phyloP scores from a whole-genome alignment of 2,113 vertebrate genomes.

The Anthoscopus minutus region DNA sequence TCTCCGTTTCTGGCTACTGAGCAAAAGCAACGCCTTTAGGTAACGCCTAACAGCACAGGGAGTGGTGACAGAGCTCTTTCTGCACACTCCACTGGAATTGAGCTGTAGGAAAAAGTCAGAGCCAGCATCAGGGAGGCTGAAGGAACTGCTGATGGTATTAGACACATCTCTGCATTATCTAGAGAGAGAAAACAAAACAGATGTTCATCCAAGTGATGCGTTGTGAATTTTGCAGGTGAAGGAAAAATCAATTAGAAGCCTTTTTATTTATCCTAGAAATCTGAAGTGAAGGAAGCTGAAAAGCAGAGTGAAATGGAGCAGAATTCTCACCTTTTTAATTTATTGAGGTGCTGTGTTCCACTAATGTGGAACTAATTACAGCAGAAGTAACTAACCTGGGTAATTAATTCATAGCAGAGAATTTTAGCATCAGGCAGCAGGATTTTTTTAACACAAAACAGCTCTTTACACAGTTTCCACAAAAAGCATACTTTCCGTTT shows the following conservation, averaged over 20 bases:
- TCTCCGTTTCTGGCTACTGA: not conserved
- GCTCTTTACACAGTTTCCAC: not conserved
- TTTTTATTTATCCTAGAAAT: not conserved
- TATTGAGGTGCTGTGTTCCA: not conserved
- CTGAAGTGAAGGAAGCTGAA: not conserved
- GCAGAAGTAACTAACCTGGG: not conserved
- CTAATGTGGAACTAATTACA: slow-evolving; percentile 19
- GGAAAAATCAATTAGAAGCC: not conserved
- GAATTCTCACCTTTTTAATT: slow-evolving; percentile 4
- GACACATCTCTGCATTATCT: not conserved
- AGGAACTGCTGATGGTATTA: not conserved
- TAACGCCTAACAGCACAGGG: not conserved
- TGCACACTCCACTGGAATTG: not conserved
- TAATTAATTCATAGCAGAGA: not conserved
- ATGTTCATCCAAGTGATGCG: not conserved
- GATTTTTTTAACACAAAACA: not conserved
- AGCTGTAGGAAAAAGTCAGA: not conserved
- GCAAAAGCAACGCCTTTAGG: not conserved
- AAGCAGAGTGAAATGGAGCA: not conserved
- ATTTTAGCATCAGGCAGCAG: not conserved
- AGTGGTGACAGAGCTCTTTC: not conserved
- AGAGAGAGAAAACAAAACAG: not conserved
- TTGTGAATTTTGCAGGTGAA: not conserved
- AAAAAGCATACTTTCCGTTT: not conserved
- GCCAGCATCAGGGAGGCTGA: not conserved